Evolutionary conservation across 2,113 vertebrate genomes (phyloP).

Genomic region (Paramisgurnus dabryanus): DNA sequence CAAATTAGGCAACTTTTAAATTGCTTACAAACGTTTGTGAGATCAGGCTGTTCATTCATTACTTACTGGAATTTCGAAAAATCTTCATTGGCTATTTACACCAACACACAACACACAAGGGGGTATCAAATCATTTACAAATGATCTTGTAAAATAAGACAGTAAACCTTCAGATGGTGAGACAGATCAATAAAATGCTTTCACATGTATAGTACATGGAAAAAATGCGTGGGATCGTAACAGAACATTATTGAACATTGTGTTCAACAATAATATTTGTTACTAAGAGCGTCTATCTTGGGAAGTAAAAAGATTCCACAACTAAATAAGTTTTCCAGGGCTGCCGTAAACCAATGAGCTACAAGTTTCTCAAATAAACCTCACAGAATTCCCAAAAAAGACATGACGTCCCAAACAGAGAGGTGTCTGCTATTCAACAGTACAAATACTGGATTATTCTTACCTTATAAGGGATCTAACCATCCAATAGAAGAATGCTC

Average conservation of each 20-base stretch:
- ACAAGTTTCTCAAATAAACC: conserved; percentile 50
- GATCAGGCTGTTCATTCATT: neutral
- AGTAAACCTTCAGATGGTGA: conserved; percentile 51
- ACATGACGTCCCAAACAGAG: conserved; percentile 50
- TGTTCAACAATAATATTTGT: neutral
- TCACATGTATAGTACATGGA: neutral
- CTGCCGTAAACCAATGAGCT: conserved; percentile 25
- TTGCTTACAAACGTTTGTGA: neutral
- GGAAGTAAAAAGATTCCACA: neutral
- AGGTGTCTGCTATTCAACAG: conserved; percentile 47
- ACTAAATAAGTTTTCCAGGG: neutral
- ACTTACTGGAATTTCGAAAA: conserved; percentile 2
- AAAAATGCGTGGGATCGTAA: conserved; percentile 3
- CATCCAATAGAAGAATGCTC: conserved; percentile 5
- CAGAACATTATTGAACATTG: neutral
- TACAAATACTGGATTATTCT: conserved; percentile 55
- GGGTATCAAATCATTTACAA: conserved; percentile 45
- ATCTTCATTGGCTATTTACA: conserved; percentile 31
- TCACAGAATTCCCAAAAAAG: conserved; percentile 42
- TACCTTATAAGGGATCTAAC: conserved; percentile 52
- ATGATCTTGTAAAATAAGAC: conserved; percentile 55
- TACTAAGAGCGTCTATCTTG: neutral
- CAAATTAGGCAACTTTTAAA: too few relatives aligned
- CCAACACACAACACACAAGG: conserved; percentile 46
- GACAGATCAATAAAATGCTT: conserved; percentile 50